Conservation (phyloP, 92 coral and sea anemone species). For the Epizoanthus stellaris region DNA sequence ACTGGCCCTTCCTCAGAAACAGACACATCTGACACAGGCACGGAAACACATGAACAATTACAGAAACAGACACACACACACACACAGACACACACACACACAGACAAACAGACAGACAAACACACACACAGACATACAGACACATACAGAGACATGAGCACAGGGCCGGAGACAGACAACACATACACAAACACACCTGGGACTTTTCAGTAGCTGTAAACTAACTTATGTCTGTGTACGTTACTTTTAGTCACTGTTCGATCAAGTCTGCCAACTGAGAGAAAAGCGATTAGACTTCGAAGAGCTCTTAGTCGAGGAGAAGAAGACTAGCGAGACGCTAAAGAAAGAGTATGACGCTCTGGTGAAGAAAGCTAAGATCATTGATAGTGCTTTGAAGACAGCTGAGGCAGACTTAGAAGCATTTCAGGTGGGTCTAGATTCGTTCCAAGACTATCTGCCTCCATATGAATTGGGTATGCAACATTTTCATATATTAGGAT, state of each 20-base stretch:
- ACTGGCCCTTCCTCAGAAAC: too few species aligned
- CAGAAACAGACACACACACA: background rate
- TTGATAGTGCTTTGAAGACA: constrained; percentile 86
- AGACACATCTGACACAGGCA: background rate
- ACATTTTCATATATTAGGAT: too few species aligned
- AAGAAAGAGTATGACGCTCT: constrained; percentile 94
- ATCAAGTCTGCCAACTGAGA: constrained; percentile 90
- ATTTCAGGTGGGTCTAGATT: constrained; percentile 76
- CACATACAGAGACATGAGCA: background rate
- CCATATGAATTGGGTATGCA: background rate
- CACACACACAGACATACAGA: background rate
- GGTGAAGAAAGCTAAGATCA: constrained; percentile 88
- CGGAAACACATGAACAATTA: background rate
- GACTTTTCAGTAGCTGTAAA: background rate
- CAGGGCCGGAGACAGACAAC: background rate
- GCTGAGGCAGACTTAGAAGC: constrained; percentile 97
- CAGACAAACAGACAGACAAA: background rate
- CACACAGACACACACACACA: background rate
- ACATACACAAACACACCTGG: background rate
- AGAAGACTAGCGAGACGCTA: constrained; percentile 89
- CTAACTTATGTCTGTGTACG: background rate
- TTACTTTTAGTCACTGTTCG: constrained; percentile 51
- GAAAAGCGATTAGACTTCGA: constrained; percentile 91
- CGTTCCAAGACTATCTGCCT: background rate
- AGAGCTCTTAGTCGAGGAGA: constrained; percentile 90